Percentiles rank a stretch among this genome's conserved stretches.
phyloP scores from a whole-genome alignment of 2,113 vertebrate genomes.

The Mugil cephalus region DNA sequence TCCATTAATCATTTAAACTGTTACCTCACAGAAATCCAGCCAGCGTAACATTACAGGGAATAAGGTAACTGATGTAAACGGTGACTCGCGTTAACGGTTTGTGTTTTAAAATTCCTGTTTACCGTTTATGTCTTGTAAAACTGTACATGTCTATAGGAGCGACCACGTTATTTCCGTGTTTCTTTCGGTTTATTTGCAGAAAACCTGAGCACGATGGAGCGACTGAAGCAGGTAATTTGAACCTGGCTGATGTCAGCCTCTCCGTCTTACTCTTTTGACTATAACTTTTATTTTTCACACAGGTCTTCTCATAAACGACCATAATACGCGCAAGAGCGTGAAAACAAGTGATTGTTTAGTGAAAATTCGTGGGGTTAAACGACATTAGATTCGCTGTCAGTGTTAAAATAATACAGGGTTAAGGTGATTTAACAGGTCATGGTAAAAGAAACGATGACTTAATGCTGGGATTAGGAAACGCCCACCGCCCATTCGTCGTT shows the following conservation, averaged over 20 bases:
- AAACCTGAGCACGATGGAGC: constrained; percentile 35
- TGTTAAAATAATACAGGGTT: background rate
- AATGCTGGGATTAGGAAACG: background rate
- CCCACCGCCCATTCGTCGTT: background rate
- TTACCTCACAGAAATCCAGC: background rate
- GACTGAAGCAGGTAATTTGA: constrained; percentile 30
- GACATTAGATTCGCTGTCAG: no score
- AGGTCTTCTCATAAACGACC: background rate
- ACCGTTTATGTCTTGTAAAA: background rate
- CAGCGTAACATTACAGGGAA: background rate
- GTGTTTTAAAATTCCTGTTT: background rate
- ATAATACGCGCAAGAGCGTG: background rate
- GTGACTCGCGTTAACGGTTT: background rate
- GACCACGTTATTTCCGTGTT: background rate
- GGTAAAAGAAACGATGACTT: background rate
- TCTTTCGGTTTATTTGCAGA: background rate
- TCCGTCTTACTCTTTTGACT: background rate
- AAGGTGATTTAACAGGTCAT: background rate
- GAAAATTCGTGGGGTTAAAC: no score
- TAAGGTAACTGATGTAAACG: constrained; percentile 12
- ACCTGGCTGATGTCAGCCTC: no score
- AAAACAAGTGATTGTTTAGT: background rate
- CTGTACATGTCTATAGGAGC: background rate
- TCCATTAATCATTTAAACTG: background rate
- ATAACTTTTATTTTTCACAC: background rate